Evolutionary conservation across 2,888 invertebrate genomes (phyloP).

Genomic region (Morpho helenor): DNA sequence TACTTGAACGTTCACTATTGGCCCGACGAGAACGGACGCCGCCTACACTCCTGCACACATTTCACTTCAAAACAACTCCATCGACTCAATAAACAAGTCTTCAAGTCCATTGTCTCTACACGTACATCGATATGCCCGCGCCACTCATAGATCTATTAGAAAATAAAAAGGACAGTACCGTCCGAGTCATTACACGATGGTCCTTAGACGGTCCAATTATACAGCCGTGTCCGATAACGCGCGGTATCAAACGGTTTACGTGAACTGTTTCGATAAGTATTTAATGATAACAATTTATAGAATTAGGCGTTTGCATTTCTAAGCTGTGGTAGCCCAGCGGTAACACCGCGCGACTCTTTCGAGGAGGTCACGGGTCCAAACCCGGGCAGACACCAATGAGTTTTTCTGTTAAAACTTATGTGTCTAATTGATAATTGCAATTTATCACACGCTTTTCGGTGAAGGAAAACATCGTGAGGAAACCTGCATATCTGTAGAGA

Average conservation of each 20-base stretch:
- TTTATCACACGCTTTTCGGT: too few species aligned
- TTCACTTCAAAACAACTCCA: slow-evolving; percentile 73
- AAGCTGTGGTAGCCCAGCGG: too few species aligned
- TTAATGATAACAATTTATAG: too few species aligned
- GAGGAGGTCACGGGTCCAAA: too few species aligned
- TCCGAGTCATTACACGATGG: not conserved
- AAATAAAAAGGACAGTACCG: not conserved
- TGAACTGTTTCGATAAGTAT: slow-evolving; percentile 27
- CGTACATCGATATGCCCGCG: slow-evolving; percentile 54
- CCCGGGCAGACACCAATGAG: too few species aligned
- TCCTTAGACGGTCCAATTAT: slow-evolving; percentile 11
- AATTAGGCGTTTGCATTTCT: too few species aligned
- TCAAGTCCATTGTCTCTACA: slow-evolving; percentile 70
- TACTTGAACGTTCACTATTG: slow-evolving; percentile 60
- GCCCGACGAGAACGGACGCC: slow-evolving; percentile 57
- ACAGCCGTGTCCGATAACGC: slow-evolving; percentile 9
- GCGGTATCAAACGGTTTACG: slow-evolving; percentile 14
- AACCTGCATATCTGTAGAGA: too few species aligned
- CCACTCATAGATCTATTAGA: slow-evolving; percentile 56
- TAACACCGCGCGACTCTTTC: too few species aligned
- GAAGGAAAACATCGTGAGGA: too few species aligned
- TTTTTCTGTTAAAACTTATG: too few species aligned
- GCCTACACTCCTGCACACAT: slow-evolving; percentile 72
- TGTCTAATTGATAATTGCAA: too few species aligned
- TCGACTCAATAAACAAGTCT: slow-evolving; percentile 74